phyloP scores from a whole-genome alignment of 2,797 vertebrate species.

The Dromococcyx pavoninus region DNA sequence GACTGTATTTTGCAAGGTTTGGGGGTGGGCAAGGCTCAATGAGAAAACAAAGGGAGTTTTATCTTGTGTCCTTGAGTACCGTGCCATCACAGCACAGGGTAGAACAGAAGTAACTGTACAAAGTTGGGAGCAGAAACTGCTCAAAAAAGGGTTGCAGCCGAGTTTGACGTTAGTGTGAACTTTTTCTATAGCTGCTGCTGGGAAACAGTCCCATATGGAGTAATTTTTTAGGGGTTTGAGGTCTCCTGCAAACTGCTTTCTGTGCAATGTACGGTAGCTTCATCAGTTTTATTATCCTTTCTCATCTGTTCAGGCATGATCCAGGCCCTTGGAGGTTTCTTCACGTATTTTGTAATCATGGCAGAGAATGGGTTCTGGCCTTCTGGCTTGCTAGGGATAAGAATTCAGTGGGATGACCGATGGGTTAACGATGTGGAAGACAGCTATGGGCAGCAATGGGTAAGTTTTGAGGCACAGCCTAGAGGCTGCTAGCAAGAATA shows the following conservation, averaged over 20 bases:
- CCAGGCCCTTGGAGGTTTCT: conserved; percentile 95
- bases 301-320: conserved; percentile 86
- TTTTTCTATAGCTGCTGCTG: not conserved
- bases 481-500: not conserved
- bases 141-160: not conserved
- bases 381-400: conserved; percentile 83
- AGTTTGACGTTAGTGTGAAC: not conserved
- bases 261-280: not conserved
- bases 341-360: conserved; percentile 96
- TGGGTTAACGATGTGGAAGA: conserved; percentile 90
- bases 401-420: conserved; percentile 90
- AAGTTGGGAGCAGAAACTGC: not conserved
- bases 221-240: not conserved
- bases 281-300: not conserved
- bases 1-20: not conserved
- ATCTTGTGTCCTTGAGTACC: conserved; percentile 17
- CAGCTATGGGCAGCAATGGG: conserved; percentile 99
- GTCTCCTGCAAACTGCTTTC: not conserved
- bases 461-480: conserved; percentile 69
- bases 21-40: not conserved
- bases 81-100: not conserved
- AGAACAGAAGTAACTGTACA: conserved; percentile 11
- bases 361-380: conserved; percentile 96
- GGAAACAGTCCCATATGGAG: not conserved
- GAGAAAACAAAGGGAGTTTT: conserved; percentile 44